These are phyloP conservation scores for Macrotus californicus DNA, from an alignment of 2,113 vertebrate genomes.

Conservation along the genomic window DNA sequence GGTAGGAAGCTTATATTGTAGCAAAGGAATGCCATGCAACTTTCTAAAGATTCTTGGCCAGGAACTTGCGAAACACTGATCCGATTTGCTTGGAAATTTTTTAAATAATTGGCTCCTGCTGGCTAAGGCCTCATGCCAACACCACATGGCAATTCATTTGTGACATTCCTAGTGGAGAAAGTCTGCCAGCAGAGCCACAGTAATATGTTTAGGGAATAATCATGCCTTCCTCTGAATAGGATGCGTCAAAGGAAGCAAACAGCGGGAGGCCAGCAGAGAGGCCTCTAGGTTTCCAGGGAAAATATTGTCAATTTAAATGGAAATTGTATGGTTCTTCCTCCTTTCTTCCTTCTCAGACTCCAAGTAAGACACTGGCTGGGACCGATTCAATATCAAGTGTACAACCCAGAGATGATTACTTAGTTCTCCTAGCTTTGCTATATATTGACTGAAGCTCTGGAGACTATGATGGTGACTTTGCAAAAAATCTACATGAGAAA, in stretches of 20 bases:
- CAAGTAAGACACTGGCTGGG: slow-evolving; percentile 9
- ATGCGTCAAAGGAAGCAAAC: slow-evolving; percentile 45
- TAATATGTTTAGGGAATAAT: slow-evolving; percentile 62
- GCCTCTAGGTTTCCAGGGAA: slow-evolving; percentile 42
- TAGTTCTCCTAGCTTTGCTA: neutral
- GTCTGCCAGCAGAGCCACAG: slow-evolving; percentile 43
- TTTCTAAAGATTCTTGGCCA: slow-evolving; percentile 62
- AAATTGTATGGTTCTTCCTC: slow-evolving; percentile 36
- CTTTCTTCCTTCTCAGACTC: neutral
- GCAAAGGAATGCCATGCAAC: neutral
- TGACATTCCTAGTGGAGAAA: slow-evolving; percentile 73
- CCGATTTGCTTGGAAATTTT: slow-evolving; percentile 68
- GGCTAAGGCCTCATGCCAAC: slow-evolving; percentile 65
- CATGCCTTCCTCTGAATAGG: slow-evolving; percentile 24
- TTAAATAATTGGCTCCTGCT: slow-evolving; percentile 74
- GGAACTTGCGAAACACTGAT: slow-evolving; percentile 57
- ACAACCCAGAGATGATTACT: neutral
- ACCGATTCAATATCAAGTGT: neutral
- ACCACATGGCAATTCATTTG: slow-evolving; percentile 64
- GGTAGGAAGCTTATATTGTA: neutral
- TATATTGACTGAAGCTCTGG: neutral
- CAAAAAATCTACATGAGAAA: neutral
- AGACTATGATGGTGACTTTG: neutral
- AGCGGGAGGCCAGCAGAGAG: slow-evolving; percentile 16
- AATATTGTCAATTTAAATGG: slow-evolving; percentile 62